phyloP scores from a whole-genome alignment of 2,113 vertebrate species.

The Oryzias melastigma region DNA sequence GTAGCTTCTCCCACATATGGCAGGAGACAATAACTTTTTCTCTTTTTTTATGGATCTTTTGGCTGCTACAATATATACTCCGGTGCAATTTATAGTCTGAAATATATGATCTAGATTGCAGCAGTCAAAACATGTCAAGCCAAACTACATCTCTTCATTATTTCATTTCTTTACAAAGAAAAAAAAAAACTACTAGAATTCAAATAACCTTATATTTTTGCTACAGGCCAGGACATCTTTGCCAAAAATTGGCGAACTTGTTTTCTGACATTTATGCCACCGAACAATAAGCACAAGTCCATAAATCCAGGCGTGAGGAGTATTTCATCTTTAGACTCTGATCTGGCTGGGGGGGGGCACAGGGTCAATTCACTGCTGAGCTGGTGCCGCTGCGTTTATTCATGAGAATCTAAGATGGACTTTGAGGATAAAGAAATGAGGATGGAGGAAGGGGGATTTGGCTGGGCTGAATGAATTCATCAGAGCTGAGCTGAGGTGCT shows the following conservation, averaged over 20 bases:
- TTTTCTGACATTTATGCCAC: background rate
- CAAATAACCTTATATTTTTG: no score
- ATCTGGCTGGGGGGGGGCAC: background rate
- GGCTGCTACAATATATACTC: no score
- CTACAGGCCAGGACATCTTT: background rate
- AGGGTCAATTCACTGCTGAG: background rate
- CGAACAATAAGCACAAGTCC: background rate
- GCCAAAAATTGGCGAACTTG: background rate
- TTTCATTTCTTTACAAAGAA: no score
- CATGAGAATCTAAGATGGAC: slow-evolving; percentile 16
- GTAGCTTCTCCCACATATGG: no score
- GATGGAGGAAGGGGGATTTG: slow-evolving; percentile 35
- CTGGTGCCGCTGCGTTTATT: background rate
- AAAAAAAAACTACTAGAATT: no score
- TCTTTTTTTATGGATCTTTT: no score
- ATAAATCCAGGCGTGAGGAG: background rate
- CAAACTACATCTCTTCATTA: no score
- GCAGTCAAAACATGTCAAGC: no score
- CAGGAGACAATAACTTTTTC: no score
- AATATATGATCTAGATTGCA: no score
- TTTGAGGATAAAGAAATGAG: slow-evolving; percentile 7
- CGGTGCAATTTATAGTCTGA: no score
- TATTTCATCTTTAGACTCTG: background rate
- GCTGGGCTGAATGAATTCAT: slow-evolving; percentile 25
- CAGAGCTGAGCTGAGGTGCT: slow-evolving; percentile 28